phyloP scores from a whole-genome alignment of 2,113 vertebrate genomes.

The Neotoma lepida region DNA sequence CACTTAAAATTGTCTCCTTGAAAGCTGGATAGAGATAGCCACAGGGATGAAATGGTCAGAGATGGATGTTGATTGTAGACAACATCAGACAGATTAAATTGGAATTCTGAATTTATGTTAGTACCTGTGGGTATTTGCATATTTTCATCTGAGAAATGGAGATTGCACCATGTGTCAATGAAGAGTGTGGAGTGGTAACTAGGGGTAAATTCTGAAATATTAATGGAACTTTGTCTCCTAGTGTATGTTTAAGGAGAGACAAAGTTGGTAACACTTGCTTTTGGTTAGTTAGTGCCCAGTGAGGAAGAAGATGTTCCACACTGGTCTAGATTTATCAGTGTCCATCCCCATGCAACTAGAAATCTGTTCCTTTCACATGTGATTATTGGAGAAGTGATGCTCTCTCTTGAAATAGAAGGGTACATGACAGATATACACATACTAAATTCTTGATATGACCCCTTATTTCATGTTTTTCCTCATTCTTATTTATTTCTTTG shows the following conservation, averaged over 20 bases:
- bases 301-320: not conserved
- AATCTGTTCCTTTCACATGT: not conserved
- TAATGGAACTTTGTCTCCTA: not conserved
- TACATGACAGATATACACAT: too few species aligned
- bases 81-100: not conserved
- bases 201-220: not conserved
- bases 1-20: not conserved
- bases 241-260: not conserved
- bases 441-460: not conserved
- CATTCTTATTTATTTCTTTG: not conserved
- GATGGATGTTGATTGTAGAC: not conserved
- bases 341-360: too few species aligned
- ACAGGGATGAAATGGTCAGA: not conserved
- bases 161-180: accelerated
- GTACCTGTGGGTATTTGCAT: not conserved
- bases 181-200: accelerated
- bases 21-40: not conserved
- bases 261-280: not conserved
- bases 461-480: not conserved
- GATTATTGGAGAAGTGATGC: not conserved
- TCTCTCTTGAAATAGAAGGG: not conserved
- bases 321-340: not conserved
- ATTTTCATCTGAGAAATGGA: not conserved
- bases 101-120: not conserved
- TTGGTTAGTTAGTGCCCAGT: not conserved